Evolutionary conservation across 2,888 invertebrate species (phyloP).

Genomic region (Melolontha melolontha): DNA sequence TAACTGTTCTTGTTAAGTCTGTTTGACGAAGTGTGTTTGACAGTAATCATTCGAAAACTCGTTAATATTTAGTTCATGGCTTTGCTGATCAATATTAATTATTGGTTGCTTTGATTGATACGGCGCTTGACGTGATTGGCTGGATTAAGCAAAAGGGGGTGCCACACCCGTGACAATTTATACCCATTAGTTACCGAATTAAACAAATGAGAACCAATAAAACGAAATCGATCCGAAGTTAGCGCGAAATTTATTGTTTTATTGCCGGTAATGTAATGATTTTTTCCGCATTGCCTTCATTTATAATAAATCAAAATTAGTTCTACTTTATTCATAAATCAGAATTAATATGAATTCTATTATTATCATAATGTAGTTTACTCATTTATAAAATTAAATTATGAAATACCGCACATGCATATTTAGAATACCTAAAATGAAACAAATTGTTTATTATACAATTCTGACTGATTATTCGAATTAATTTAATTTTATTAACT

Average conservation of each 20-base stretch:
- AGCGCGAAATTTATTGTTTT: constrained; percentile 29
- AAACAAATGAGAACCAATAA: constrained; percentile 33
- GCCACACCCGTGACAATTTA: constrained; percentile 42
- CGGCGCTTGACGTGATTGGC: constrained; percentile 50
- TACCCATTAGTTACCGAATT: constrained; percentile 40
- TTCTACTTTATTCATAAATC: constrained; percentile 14
- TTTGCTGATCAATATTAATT: constrained; percentile 61
- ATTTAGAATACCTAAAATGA: too few species aligned
- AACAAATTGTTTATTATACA: too few species aligned
- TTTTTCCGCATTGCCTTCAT: constrained; percentile 12
- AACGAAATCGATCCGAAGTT: constrained; percentile 25
- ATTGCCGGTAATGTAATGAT: constrained; percentile 25
- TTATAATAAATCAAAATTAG: constrained; percentile 27
- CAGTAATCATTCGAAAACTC: constrained; percentile 39
- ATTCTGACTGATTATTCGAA: too few species aligned
- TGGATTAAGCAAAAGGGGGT: constrained; percentile 39
- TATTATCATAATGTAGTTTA: not conserved
- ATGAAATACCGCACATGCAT: not conserved
- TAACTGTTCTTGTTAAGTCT: too few species aligned
- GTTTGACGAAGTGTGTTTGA: not conserved
- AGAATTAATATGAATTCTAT: constrained; percentile 5
- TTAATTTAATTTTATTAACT: too few species aligned
- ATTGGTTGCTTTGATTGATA: constrained; percentile 58
- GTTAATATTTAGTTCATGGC: constrained; percentile 59
- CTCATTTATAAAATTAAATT: not conserved